A percentile compares a stretch with the other conserved stretches of the same genome.
Conservation (phyloP, 2,797 vertebrate species). For the Balearica regulorum region DNA sequence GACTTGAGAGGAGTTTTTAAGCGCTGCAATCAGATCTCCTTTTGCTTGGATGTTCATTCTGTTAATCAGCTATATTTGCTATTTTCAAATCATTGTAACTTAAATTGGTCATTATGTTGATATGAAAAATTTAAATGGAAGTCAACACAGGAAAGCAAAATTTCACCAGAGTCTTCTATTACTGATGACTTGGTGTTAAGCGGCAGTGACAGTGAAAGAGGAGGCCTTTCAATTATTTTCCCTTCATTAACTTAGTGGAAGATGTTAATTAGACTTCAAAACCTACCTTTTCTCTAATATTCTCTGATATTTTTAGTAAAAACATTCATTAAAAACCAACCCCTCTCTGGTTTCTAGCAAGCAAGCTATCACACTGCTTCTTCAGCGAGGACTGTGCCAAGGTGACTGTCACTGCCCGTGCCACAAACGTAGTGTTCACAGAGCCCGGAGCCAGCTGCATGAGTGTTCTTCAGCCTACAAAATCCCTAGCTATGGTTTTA, state of each 20-base stretch:
- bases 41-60: not conserved
- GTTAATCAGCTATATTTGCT: not conserved
- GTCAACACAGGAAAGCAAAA: not conserved
- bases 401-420: fast-evolving
- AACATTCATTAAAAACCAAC: not conserved
- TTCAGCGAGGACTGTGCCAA: not conserved
- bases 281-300: not conserved
- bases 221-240: not conserved
- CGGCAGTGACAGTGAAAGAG: fast-evolving
- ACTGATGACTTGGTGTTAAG: not conserved
- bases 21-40: not conserved
- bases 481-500: not conserved
- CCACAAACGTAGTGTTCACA: not conserved
- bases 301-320: not conserved
- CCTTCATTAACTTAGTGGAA: not conserved
- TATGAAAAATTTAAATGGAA: not conserved
- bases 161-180: not conserved
- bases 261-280: not conserved
- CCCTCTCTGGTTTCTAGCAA: not conserved
- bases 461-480: not conserved
- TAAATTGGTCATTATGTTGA: not conserved
- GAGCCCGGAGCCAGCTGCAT: not conserved
- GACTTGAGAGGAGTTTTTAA: not conserved
- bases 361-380: not conserved
- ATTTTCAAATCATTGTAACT: not conserved